Conservation (phyloP, 2,113 vertebrate genomes). For the Cephalopholis sonnerati region DNA sequence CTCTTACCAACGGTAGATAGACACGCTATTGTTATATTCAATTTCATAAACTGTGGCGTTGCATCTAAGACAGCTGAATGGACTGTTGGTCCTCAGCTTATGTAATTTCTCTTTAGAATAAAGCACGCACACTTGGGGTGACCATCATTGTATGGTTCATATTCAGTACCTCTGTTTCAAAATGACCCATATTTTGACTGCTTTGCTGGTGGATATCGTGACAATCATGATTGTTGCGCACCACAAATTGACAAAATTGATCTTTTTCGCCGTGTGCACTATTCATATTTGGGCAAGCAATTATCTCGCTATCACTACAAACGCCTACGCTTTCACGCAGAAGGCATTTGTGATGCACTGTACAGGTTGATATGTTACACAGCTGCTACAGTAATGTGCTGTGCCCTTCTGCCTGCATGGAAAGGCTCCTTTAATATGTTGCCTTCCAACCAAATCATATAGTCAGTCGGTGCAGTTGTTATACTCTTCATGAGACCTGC, state of each 20-base stretch:
- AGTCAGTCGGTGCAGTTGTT: constrained; percentile 20
- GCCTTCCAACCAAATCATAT: constrained; percentile 7
- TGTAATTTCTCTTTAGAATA: constrained; percentile 28
- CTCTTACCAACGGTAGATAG: constrained; percentile 91
- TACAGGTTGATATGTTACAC: constrained; percentile 26
- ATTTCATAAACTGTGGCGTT: background rate
- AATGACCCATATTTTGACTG: constrained; percentile 23
- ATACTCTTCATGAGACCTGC: background rate
- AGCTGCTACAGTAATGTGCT: constrained; percentile 6
- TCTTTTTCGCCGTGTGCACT: background rate
- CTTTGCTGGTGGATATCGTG: background rate
- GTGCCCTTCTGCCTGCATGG: background rate
- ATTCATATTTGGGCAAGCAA: background rate
- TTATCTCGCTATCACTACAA: background rate
- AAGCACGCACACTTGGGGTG: background rate
- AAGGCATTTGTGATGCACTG: background rate
- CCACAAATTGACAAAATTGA: background rate
- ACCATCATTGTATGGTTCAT: background rate
- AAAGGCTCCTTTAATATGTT: constrained; percentile 7
- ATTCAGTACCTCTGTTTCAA: background rate
- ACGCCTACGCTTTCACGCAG: constrained; percentile 14
- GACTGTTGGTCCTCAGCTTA: background rate
- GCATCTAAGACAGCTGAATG: background rate
- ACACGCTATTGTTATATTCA: background rate
- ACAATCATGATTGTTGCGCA: constrained; percentile 42